These are phyloP conservation scores for Argynnis bischoffii DNA, from an alignment of 2,888 invertebrate genomes.

Conservation along the genomic window DNA sequence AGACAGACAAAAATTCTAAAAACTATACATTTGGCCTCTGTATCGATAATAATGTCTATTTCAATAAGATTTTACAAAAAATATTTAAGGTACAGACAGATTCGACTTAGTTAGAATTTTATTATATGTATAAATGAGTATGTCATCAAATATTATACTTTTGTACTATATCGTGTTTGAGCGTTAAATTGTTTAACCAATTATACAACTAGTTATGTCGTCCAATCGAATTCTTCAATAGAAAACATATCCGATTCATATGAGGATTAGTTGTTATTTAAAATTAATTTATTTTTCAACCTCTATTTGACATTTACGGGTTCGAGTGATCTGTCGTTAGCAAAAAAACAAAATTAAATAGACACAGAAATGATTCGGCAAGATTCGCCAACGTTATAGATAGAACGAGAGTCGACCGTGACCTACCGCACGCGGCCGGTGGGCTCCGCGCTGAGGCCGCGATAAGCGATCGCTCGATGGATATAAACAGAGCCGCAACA, in stretches of 20 bases:
- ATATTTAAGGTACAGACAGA: too few relatives aligned
- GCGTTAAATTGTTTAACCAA: too few relatives aligned
- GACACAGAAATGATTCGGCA: conserved; percentile 25
- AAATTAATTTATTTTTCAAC: conserved; percentile 25
- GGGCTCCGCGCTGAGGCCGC: conserved; percentile 37
- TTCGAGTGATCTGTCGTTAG: conserved; percentile 14
- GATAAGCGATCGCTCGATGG: conserved; percentile 44
- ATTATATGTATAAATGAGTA: too few relatives aligned
- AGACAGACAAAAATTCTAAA: too few relatives aligned
- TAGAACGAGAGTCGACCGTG: conserved; percentile 45
- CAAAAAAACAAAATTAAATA: conserved; percentile 21
- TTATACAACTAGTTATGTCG: neutral
- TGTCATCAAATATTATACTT: too few relatives aligned
- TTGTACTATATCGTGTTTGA: too few relatives aligned
- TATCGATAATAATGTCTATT: too few relatives aligned
- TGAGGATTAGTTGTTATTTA: conserved; percentile 14
- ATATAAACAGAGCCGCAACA: conserved; percentile 44
- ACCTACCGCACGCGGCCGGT: conserved; percentile 50
- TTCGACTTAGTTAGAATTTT: too few relatives aligned
- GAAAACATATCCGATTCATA: conserved; percentile 12
- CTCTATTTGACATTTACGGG: conserved; percentile 27
- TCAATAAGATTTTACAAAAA: too few relatives aligned
- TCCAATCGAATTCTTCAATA: neutral
- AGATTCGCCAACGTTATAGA: conserved; percentile 32
- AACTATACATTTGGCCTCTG: too few relatives aligned